Base-by-base conservation (phyloP, 2,888 invertebrate genomes). In the Drosophila mercatorum region DNA sequence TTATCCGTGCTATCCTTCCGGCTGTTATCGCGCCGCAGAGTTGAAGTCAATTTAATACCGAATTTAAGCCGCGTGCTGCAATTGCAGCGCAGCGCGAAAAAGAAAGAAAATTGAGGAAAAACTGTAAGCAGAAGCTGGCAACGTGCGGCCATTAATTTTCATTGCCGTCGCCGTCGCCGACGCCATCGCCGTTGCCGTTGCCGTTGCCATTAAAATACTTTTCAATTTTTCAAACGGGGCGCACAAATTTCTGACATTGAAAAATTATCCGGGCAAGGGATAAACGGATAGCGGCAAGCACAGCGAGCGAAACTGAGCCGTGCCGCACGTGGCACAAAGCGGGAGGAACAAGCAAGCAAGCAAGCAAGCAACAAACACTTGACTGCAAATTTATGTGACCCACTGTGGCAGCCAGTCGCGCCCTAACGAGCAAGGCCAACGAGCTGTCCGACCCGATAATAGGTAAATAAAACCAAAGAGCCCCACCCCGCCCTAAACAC, bases 191-290 rank as follows among this genome's bases (percentile, higher is more conserved):
- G 28, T 41, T 55, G 28, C 55, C 55, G 89, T 85, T 89, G 83
- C 62, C 55, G 28, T 41, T 55, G 28, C 55, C 55, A 85, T 85
- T 89, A 87, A 83, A 89, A 83, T 59, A 81, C 70, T 81, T 83
- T 87, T 83, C 84, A 89, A 85, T 85, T 87, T 85, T 77, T 89
- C 84, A 85, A 87, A 73, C 56, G 59, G 71, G 59, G 60, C 64
- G 67, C 80, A 68, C 64, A 73, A 84, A 75, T 72, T 81, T 86
- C 75, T 76, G 84, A 85, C 89, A 89, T 87, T 85, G 84, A 85
- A 87, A 85, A 89, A 89, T 87, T 87, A 81, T 84, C 75, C 61
- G 60, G 69, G 40, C 73, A 69, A 66, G 58, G 74, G 71, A 76
- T 79, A 79, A 79, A 63, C 55, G 61, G 64, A 77, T 57, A 59